phyloP scores from a whole-genome alignment of 2,888 invertebrate species.

The Caenorhabditis angaria region DNA sequence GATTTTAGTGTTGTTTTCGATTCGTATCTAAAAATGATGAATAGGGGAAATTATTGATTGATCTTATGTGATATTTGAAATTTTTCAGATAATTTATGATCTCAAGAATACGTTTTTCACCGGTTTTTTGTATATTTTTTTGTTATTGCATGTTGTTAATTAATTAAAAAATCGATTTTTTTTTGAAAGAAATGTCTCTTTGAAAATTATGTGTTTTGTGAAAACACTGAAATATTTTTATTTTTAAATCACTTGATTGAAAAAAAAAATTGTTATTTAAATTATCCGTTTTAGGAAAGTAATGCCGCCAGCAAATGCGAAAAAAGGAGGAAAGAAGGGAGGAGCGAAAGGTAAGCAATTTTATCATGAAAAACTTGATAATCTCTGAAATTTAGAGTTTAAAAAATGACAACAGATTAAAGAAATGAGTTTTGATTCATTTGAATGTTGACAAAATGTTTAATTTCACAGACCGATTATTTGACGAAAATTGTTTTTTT shows the following conservation, averaged over 20 bases:
- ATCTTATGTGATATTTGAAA: not conserved
- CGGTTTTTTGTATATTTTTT: too few species aligned
- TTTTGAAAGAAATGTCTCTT: not conserved
- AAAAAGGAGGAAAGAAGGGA: conserved; percentile 46
- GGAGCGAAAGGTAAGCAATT: conserved; percentile 8
- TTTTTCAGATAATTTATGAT: not conserved
- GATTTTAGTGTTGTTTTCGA: conserved; percentile 18
- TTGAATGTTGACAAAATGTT: too few species aligned
- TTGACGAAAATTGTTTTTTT: too few species aligned
- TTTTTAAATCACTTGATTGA: conserved; percentile 6
- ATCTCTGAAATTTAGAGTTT: not conserved
- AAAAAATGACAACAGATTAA: too few species aligned
- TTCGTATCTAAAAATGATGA: conserved; percentile 33
- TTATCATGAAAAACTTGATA: conserved; percentile 5
- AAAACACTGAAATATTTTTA: conserved; percentile 6
- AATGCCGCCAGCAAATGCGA: conserved; percentile 46
- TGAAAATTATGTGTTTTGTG: not conserved
- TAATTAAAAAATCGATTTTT: not conserved
- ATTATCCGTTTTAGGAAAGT: too few species aligned
- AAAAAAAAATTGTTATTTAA: too few species aligned
- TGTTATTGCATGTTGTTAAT: not conserved
- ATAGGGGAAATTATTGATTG: not conserved
- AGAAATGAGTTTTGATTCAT: too few species aligned
- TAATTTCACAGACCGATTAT: too few species aligned
- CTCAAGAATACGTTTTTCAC: not conserved